phyloP scores from a whole-genome alignment of 2,113 vertebrate species.

The Microtus richardsoni region DNA sequence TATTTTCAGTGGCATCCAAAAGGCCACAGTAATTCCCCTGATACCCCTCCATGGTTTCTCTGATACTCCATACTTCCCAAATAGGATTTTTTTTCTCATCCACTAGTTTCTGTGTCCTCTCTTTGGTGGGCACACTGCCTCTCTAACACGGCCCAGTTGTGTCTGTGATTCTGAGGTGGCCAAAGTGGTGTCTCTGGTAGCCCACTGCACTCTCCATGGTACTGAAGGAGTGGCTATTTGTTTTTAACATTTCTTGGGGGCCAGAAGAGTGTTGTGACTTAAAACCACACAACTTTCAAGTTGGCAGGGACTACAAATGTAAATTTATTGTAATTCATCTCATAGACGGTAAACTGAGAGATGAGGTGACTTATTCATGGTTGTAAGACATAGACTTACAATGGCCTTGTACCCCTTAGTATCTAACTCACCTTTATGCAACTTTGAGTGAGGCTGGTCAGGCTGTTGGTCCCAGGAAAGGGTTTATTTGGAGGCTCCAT shows the following conservation, averaged over 20 bases:
- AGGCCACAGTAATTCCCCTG: conserved; percentile 71
- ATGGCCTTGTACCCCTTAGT: background rate
- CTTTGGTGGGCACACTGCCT: conserved; percentile 33
- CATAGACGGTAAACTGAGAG: conserved; percentile 18
- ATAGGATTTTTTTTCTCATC: conserved; percentile 6
- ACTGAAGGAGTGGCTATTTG: conserved; percentile 77
- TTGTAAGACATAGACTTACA: background rate
- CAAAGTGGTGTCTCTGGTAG: conserved; percentile 75
- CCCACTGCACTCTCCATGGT: conserved; percentile 84
- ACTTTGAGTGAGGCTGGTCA: background rate
- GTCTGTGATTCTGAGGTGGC: conserved; percentile 72
- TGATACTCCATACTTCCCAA: background rate
- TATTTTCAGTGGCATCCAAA: conserved; percentile 76
- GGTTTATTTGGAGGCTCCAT: conserved; percentile 23
- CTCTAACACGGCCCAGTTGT: conserved; percentile 55
- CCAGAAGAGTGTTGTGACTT: conserved; percentile 45
- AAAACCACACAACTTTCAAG: conserved; percentile 23
- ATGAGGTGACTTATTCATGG: conserved; percentile 32
- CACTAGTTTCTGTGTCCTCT: conserved; percentile 49
- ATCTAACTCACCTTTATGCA: conserved; percentile 9
- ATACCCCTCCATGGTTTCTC: background rate
- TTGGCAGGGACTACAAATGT: background rate
- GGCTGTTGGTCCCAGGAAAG: conserved; percentile 28
- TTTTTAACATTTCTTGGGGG: conserved; percentile 60
- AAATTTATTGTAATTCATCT: conserved; percentile 53